Conservation (phyloP, 2,113 vertebrate genomes). For the Boulengeromyrus knoepffleri region DNA sequence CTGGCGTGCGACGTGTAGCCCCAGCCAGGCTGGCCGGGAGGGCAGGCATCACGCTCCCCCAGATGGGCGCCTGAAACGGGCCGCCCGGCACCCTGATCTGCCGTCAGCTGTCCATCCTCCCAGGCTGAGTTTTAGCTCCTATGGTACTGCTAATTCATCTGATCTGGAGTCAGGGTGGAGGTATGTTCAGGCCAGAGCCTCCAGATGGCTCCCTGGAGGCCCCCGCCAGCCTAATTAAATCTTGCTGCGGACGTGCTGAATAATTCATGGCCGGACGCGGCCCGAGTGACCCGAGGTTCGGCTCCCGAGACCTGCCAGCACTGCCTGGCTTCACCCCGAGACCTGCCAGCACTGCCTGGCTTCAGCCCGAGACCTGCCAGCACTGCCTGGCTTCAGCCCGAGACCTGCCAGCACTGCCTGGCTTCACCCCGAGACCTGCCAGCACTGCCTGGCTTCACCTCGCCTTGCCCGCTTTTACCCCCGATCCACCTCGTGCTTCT, state of each 20-base stretch:
- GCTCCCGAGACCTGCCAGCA: too few relatives aligned
- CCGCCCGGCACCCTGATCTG: background rate
- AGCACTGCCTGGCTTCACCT: background rate
- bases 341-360: too few relatives aligned
- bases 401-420: too few relatives aligned
- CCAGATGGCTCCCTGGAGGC: background rate
- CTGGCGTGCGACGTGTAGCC: background rate
- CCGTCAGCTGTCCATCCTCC: background rate
- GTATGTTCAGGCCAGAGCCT: background rate
- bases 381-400: too few relatives aligned
- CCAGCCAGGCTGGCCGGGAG: background rate
- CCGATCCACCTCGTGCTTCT: background rate
- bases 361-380: too few relatives aligned
- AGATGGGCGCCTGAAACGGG: background rate
- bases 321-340: too few relatives aligned
- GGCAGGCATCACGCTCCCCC: background rate
- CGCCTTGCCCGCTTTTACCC: background rate
- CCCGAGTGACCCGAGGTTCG: background rate
- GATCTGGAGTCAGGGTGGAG: background rate
- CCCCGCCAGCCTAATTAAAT: slow-evolving; percentile 1
- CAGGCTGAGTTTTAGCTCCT: background rate
- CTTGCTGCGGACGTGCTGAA: background rate
- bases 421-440: too few relatives aligned
- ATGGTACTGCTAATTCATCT: background rate
- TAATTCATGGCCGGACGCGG: background rate